These are phyloP conservation scores for Pocota personata DNA, from an alignment of 2,888 invertebrate species.

Conservation along the genomic window DNA sequence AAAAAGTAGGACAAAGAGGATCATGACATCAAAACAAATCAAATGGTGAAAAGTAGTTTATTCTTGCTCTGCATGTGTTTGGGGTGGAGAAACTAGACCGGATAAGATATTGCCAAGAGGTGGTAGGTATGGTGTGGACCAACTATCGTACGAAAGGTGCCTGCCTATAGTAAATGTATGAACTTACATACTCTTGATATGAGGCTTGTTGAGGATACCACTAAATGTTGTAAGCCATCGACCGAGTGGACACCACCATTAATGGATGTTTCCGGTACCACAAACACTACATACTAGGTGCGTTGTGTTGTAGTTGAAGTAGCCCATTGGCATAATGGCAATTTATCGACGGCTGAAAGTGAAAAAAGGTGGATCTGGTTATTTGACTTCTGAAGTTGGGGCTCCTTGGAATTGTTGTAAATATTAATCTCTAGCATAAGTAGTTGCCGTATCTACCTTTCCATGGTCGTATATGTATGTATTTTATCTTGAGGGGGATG, in stretches of 20 bases:
- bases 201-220: constrained; percentile 69
- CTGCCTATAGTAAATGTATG: constrained; percentile 38
- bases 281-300: not conserved
- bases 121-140: constrained; percentile 6
- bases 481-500: not conserved
- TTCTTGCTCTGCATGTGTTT: not conserved
- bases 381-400: constrained; percentile 35
- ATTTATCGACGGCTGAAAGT: constrained; percentile 60
- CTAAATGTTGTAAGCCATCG: constrained; percentile 69
- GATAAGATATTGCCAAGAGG: constrained; percentile 22
- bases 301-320: constrained; percentile 18
- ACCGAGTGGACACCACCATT: constrained; percentile 65
- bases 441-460: not conserved
- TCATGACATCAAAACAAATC: constrained; percentile 53
- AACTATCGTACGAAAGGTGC: constrained; percentile 6
- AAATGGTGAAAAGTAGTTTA: constrained; percentile 33
- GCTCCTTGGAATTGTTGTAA: constrained; percentile 17
- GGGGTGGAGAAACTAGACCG: not conserved
- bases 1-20: constrained; percentile 23
- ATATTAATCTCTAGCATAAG: constrained; percentile 34
- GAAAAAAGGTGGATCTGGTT: constrained; percentile 43
- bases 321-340: constrained; percentile 53
- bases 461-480: too few relatives aligned
- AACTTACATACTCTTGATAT: constrained; percentile 61
- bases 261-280: constrained; percentile 65